phyloP scores from a whole-genome alignment of 2,888 invertebrate species.

The Creontiades dilutus region DNA sequence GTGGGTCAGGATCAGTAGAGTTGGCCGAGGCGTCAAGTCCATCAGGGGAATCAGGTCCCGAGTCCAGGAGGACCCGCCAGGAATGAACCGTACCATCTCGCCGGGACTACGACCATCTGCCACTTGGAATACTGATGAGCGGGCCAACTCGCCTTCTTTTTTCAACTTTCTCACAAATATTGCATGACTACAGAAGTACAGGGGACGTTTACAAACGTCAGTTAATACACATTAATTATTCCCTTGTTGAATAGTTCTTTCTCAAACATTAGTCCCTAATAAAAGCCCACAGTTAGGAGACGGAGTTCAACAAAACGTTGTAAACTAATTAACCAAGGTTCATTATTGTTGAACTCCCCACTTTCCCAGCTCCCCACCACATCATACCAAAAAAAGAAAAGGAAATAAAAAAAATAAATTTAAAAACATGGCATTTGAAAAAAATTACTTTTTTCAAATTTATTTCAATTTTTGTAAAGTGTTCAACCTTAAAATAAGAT shows the following conservation, averaged over 20 bases:
- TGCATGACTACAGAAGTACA: background rate
- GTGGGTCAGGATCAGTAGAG: background rate
- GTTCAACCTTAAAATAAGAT: too few relatives aligned
- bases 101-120: background rate
- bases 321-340: too few relatives aligned
- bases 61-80: background rate
- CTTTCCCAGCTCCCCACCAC: too few relatives aligned
- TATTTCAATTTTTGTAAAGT: too few relatives aligned
- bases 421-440: too few relatives aligned
- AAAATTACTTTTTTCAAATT: too few relatives aligned
- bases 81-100: background rate
- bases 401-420: too few relatives aligned
- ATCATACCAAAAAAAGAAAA: too few relatives aligned
- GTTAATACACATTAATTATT: background rate
- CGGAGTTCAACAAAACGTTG: too few relatives aligned
- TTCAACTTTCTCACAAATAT: background rate
- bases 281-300: too few relatives aligned
- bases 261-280: too few relatives aligned
- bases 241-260: background rate
- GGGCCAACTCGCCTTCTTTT: background rate
- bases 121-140: background rate
- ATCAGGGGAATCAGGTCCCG: slow-evolving; percentile 9
- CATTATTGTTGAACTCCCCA: too few relatives aligned
- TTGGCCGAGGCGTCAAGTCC: slow-evolving; percentile 2
- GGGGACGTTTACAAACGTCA: background rate